These are phyloP conservation scores for Potamilus streckersoni DNA, from an alignment of 1,140 invertebrate genomes.

Conservation along the genomic window DNA sequence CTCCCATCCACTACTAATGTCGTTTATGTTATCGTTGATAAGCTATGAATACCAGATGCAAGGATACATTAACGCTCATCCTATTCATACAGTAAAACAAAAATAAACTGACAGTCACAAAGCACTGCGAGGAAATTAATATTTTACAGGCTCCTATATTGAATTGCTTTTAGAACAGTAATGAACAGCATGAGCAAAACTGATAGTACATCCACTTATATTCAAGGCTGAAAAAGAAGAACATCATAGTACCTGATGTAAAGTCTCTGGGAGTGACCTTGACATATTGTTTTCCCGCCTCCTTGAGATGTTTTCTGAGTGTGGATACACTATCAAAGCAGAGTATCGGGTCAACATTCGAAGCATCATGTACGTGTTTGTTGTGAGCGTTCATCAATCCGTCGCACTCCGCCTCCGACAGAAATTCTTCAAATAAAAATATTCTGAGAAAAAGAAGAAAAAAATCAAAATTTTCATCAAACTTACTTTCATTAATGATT, in stretches of 20 bases:
- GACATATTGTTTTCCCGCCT: constrained; percentile 41
- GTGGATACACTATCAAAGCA: constrained; percentile 63
- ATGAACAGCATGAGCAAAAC: too few relatives aligned
- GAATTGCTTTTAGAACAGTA: too few relatives aligned
- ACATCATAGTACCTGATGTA: constrained; percentile 43
- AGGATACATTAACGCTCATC: too few relatives aligned
- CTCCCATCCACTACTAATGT: too few relatives aligned
- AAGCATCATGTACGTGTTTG: constrained; percentile 51
- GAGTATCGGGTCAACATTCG: constrained; percentile 53
- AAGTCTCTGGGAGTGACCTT: constrained; percentile 59
- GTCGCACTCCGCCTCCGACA: constrained; percentile 63
- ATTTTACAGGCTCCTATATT: too few relatives aligned
- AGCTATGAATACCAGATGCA: too few relatives aligned
- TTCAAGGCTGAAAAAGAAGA: neutral
- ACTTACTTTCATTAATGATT: too few relatives aligned
- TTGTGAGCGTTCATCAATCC: constrained; percentile 60
- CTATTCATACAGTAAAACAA: too few relatives aligned
- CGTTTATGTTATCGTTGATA: too few relatives aligned
- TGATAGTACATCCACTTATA: too few relatives aligned
- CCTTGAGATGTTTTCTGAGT: constrained; percentile 56
- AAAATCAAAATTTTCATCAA: neutral
- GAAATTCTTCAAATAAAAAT: constrained; percentile 63
- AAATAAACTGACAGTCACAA: too few relatives aligned
- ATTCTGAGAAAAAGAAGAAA: constrained; percentile 43
- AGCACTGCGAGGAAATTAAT: too few relatives aligned